Base-by-base conservation (phyloP, 1,140 invertebrate species). In the Hycleus cichorii region DNA sequence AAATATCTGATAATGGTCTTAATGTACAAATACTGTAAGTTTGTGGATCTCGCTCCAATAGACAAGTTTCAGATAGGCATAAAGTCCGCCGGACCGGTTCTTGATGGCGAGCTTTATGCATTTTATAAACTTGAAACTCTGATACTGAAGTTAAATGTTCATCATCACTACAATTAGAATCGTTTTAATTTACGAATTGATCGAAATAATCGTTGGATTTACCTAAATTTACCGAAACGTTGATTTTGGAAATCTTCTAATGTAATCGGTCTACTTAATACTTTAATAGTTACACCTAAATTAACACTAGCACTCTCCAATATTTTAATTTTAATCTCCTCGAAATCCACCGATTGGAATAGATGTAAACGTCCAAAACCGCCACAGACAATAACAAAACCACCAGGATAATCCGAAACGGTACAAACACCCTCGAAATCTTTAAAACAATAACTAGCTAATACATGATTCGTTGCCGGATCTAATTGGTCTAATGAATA, bases 31-130 rank as follows among this genome's bases (percentile, higher is more conserved):
- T 88, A 66, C 86, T 90, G 74, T 99, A 99, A 0, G 94, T 96
- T 69, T 91, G 90, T 24, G 93, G 93, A 80, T 99, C 97, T 67
- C 97, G 80, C 79, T 99, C 97, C 32, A 99, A 75, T 12, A 99
- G 77, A 77, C 95, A 99, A 0, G 88, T 89, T 75, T 98, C 96
- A 0, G 93, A 95, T 0, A 99, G 78, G 72, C 95, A 98, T n/a
- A 99, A 79, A 2, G 91, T 91, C 58, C 95, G 80, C 62, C 90
- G 79, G 32, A 93, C 86, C 3, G 86, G 83, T 65, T 91, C 89
- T 61, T 81, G 79, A 74, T 94, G 88, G 46, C 91, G 80, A 5
- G 80, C 75, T 9, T 84, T 84, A 58, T 83, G 84, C 55, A 89
- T 80, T 78, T 97, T 97, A 68, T 95, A 89, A 4, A 98, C 92